phyloP scores from a whole-genome alignment of 2,888 invertebrate species.

The Tetramorium bicarinatum region DNA sequence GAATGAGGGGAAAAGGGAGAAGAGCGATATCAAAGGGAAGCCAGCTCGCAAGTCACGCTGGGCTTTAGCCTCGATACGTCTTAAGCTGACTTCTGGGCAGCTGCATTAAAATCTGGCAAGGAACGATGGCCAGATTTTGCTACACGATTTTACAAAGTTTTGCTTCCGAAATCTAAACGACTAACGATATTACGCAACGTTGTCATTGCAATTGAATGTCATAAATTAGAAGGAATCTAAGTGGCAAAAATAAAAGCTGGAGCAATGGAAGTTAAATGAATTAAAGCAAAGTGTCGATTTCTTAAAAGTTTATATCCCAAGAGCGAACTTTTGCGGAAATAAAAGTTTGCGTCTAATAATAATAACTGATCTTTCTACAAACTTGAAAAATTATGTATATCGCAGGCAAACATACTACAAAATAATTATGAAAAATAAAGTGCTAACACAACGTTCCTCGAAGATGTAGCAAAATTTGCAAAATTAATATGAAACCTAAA shows the following conservation, averaged over 20 bases:
- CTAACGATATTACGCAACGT: neutral
- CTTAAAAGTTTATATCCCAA: neutral
- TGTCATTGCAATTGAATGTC: neutral
- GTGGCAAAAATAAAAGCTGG: neutral
- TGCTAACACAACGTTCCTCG: neutral
- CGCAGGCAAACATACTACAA: neutral
- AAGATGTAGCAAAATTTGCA: neutral
- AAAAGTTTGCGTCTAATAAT: neutral
- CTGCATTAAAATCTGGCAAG: constrained; percentile 54
- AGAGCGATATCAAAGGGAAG: constrained; percentile 43
- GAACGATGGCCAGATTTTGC: neutral
- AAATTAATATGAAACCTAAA: constrained; percentile 14
- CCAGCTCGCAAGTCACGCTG: constrained; percentile 55
- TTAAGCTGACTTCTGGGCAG: constrained; percentile 18
- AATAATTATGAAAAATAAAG: neutral
- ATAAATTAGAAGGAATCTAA: constrained; percentile 2
- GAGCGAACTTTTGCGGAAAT: neutral
- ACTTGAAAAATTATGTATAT: neutral
- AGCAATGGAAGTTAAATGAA: neutral
- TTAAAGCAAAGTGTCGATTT: neutral
- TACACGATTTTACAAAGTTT: constrained; percentile 23
- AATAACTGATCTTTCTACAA: neutral
- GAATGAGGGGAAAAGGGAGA: constrained; percentile 2
- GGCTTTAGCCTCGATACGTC: constrained; percentile 55
- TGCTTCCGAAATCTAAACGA: neutral